phyloP scores from a whole-genome alignment of 2,797 vertebrate genomes.

The Rhinoraja longicauda region DNA sequence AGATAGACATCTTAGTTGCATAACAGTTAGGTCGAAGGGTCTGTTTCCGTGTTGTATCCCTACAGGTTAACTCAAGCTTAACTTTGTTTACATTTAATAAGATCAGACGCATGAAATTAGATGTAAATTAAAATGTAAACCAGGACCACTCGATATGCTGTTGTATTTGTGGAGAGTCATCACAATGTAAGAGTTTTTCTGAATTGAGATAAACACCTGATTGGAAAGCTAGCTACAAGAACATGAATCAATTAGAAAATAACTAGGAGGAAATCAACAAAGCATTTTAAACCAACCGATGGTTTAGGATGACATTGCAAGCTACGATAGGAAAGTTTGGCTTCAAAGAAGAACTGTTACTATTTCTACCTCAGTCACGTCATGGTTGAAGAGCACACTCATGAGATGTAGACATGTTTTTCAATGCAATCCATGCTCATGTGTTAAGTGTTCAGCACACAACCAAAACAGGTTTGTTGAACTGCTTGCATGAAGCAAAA shows the following conservation, averaged over 20 bases:
- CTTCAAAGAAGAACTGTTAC: not conserved
- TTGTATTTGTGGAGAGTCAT: not conserved
- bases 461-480: not conserved
- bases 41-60: too few relatives aligned
- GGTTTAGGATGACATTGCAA: not conserved
- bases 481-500: not conserved
- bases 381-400: not conserved
- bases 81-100: not conserved
- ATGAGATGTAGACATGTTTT: not conserved
- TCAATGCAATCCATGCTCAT: not conserved
- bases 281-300: not conserved
- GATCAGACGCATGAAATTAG: not conserved
- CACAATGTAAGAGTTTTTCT: not conserved
- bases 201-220: not conserved
- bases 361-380: not conserved
- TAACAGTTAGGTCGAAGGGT: too few relatives aligned
- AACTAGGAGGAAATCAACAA: not conserved
- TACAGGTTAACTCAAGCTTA: too few relatives aligned
- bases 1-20: too few relatives aligned
- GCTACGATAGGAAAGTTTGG: not conserved
- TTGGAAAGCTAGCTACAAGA: slow-evolving; percentile 2
- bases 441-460: not conserved
- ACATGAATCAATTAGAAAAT: not conserved
- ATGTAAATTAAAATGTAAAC: not conserved
- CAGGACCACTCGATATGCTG: not conserved